Evolutionary conservation across 2,888 invertebrate genomes (phyloP), one percentile per base, ranked within the genome.

Genomic region (Drosophila quinaria): DNA sequence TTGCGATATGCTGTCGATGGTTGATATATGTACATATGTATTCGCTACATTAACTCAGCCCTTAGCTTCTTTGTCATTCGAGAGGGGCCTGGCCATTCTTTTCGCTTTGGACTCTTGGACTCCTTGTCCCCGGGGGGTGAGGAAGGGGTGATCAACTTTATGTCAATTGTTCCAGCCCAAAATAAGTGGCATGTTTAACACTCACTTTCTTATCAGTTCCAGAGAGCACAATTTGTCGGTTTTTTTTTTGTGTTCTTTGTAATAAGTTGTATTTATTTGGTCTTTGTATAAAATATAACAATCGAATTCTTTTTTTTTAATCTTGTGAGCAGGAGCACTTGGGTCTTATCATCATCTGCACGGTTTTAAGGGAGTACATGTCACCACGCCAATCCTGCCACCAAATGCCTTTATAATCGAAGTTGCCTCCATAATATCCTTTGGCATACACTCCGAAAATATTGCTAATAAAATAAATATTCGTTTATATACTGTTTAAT

Each of bases 71-170:
- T 46, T 50, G 31, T 19, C 10, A 22, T 4, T 8, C 25, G 37
- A 37, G 10, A 17, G 69, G 78, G 80, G 80, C 76, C 47, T 69
- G 80, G 42, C 79, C 77, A 64, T 19, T 49, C 31, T 5, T 1
- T 47, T 6, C 13, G 6, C 13, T 13, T 13, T 25, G 25, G 17
- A 49, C 31, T 19, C 4, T 50, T 50, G 33, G 33, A 19, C 42
- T 11, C 6, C n/a, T 37, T 15, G 15, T 4, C 33, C 13, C 4
- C 5, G n/a, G 9, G 33, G 8, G 19, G 13, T 6, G 19, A 13
- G 13, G 4, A 19, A 19, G 4, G 2, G 19, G 1, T 49, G 10
- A 31, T 31, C n/a, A n/a, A 1, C n/a, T 46, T 25, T 5, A 5
- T 25, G 25, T 25, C 25, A 25, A 25, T 25, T 25, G 22, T 13